Evolutionary conservation across 2,113 vertebrate genomes (phyloP).

Genomic region (Stomatorhinus ivindoensis): DNA sequence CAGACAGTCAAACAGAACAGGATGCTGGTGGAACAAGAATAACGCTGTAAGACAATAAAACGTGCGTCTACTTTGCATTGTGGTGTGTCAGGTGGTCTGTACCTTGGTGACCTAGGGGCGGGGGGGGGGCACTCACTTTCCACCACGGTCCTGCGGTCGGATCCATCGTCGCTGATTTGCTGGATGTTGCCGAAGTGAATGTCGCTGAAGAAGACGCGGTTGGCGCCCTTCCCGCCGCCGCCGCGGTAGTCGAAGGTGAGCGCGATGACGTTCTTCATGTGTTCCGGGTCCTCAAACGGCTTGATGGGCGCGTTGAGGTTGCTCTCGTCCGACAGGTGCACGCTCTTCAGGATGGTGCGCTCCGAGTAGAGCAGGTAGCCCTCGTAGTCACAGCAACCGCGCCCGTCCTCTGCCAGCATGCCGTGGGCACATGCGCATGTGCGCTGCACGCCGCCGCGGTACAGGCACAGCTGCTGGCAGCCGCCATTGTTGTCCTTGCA

Average conservation of each 20-base stretch:
- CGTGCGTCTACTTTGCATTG: not conserved
- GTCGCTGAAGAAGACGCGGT: constrained; percentile 94
- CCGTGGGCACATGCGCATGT: constrained; percentile 91
- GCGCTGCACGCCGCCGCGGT: constrained; percentile 62
- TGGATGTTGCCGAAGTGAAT: constrained; percentile 99
- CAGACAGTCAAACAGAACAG: not conserved
- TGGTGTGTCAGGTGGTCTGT: not conserved
- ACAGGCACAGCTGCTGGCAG: constrained; percentile 93
- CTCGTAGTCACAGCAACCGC: constrained; percentile 82
- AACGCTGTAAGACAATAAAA: not conserved
- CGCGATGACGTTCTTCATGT: constrained; percentile 97
- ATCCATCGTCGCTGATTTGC: constrained; percentile 86
- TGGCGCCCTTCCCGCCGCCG: constrained; percentile 69
- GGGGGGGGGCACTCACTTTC: constrained; percentile 73
- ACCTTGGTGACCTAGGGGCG: not conserved
- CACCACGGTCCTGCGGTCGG: constrained; percentile 79
- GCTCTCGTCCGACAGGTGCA: constrained; percentile 88
- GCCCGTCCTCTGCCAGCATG: constrained; percentile 80
- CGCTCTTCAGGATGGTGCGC: constrained; percentile 93
- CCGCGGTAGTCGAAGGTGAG: constrained; percentile 85
- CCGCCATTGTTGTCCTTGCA: constrained; percentile 81
- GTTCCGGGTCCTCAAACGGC: constrained; percentile 89
- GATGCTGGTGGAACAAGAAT: not conserved
- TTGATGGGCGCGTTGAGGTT: constrained; percentile 92
- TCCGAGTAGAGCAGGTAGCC: constrained; percentile 95